Percentiles rank a stretch among this genome's conserved stretches.
Evolutionary conservation across 2,797 vertebrate species (phyloP).

Genomic region (Sebastes itinus): DNA sequence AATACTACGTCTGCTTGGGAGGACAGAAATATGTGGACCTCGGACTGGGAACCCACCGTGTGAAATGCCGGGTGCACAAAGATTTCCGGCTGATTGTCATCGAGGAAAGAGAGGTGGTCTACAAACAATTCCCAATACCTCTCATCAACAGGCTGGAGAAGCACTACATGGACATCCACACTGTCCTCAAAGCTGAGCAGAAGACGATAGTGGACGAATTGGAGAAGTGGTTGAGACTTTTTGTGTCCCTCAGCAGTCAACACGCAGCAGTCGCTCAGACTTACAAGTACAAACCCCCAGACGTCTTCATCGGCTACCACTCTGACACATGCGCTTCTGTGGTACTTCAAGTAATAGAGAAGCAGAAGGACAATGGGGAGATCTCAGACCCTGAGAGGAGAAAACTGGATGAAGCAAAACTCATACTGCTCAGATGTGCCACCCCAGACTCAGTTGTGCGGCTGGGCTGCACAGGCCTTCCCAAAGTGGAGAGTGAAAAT

Average conservation of each 20-base stretch:
- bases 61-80: constrained; percentile 95
- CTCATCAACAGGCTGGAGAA: constrained; percentile 98
- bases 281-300: constrained; percentile 82
- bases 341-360: constrained; percentile 86
- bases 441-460: constrained; percentile 93
- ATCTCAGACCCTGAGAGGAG: constrained; percentile 43
- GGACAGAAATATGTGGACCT: constrained; percentile 97
- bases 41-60: constrained; percentile 95
- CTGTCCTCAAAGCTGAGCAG: constrained; percentile 86
- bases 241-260: constrained; percentile 63
- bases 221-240: constrained; percentile 83
- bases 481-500: constrained; percentile 63
- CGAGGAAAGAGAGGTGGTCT: constrained; percentile 94
- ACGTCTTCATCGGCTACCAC: constrained; percentile 94
- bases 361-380: constrained; percentile 45
- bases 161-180: constrained; percentile 93
- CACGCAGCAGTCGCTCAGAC: constrained; percentile 38
- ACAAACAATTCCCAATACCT: constrained; percentile 93
- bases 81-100: constrained; percentile 93
- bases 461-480: constrained; percentile 73
- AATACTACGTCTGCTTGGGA: constrained; percentile 95
- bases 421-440: constrained; percentile 88
- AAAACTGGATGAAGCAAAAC: constrained; percentile 79
- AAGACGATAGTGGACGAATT: constrained; percentile 80
- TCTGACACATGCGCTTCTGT: constrained; percentile 92